phyloP scores from a whole-genome alignment of 64 coral and sea anemone genomes.

The Actinia equina region DNA sequence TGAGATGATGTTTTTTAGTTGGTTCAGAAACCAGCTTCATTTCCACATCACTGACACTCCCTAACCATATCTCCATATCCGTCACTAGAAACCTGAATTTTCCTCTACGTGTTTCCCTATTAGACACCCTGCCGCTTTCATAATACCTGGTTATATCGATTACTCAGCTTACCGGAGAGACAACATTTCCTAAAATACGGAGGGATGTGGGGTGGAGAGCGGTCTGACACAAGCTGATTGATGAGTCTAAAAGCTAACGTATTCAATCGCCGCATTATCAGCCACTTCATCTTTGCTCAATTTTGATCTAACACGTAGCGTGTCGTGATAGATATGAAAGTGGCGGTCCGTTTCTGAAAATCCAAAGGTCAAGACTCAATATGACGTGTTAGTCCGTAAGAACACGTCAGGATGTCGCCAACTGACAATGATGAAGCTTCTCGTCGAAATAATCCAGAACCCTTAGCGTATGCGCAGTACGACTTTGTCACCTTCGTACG shows the following conservation, averaged over 20 bases:
- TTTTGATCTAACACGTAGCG: slow-evolving; percentile 12
- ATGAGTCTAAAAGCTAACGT: not conserved
- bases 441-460: not conserved
- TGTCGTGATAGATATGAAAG: slow-evolving; percentile 12
- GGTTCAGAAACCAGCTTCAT: no score
- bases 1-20: no score
- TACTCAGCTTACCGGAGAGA: not conserved
- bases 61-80: not conserved
- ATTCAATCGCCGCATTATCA: slow-evolving; percentile 21
- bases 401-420: slow-evolving; percentile 7
- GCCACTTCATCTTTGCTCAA: slow-evolving; percentile 19
- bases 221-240: no score
- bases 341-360: not conserved
- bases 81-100: not conserved
- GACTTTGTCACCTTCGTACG: not conserved
- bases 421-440: not conserved
- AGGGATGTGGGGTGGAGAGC: no score
- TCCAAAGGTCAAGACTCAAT: slow-evolving; percentile 4
- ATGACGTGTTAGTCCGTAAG: not conserved
- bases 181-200: not conserved
- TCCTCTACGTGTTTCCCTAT: not conserved
- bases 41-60: not conserved
- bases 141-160: not conserved
- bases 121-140: not conserved
- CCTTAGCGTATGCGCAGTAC: not conserved